Base-by-base conservation (phyloP, 2,888 invertebrate species). In the Encarsia formosa region DNA sequence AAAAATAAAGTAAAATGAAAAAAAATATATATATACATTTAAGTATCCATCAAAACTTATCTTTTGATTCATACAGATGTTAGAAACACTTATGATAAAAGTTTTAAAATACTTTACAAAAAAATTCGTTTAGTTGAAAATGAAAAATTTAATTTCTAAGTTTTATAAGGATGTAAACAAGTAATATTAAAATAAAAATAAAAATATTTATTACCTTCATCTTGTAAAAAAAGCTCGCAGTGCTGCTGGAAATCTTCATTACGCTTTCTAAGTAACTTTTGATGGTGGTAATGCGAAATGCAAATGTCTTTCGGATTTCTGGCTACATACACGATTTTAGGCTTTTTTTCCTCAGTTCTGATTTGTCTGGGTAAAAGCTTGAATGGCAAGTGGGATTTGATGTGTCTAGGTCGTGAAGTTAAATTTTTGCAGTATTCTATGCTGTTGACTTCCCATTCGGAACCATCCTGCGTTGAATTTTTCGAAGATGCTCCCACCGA, bases 221-320 rank as follows among this genome's bases (percentile, higher is more conserved):
- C 62, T 80, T 81, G 76, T 49, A 81, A 73, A 61, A 85, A 85
- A 1, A 81, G 77, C 20, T 80, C 78, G 71, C 81, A 81, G 64
- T 83, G 85, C 26, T 79, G 74, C 1, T 76, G 72, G 55, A 85
- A 79, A 8, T 71, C 76, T 0, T 81, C 79, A 18, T 71, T 75
- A 61, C 79, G 77, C 0, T 81, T 74, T 41, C 79, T 75, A 24
- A 84, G 71, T 63, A 84, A 76, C 55, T 78, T 80, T 61, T 82
- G 81, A 52, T 87, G 79, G 65, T 85, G 83, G 65, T 79, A 88
- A 63, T 82, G 85, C 0, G 88, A 88, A 0, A 87, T 81, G 2
- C 81, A 79, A 0, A 83, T 82, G 65, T 88, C 88, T 61, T 87
- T 83, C 0, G 87, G 84, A 66, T 88, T 86, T 61, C 88, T 78